Evolutionary conservation across 2,113 vertebrate species (phyloP).

Genomic region (Gyps fulvus): DNA sequence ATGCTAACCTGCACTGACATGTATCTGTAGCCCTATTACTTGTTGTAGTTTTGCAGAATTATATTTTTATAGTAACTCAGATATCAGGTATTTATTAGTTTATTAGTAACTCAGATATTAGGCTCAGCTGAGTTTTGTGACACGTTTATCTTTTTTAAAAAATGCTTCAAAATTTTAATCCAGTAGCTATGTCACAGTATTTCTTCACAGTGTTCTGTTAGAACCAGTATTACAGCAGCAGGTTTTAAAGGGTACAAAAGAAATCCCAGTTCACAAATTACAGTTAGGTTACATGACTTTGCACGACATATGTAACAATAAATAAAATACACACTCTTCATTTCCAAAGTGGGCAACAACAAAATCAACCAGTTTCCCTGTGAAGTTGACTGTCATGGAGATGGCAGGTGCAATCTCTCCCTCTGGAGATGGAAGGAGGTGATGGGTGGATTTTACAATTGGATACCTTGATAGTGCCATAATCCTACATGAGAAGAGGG

Average conservation of each 20-base stretch:
- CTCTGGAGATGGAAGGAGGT: conserved; percentile 76
- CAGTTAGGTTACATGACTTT: neutral
- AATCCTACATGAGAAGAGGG: conserved; percentile 44
- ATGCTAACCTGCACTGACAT: neutral
- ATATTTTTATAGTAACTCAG: neutral
- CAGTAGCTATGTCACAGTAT: neutral
- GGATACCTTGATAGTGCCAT: conserved; percentile 74
- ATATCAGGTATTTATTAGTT: no score
- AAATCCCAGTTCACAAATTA: neutral
- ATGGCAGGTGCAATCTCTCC: conserved; percentile 78
- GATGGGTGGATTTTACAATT: conserved; percentile 72
- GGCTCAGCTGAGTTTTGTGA: neutral
- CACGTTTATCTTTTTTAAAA: neutral
- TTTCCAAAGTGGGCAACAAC: conserved; percentile 78
- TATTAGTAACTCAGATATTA: neutral
- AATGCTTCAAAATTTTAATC: neutral
- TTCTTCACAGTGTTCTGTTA: neutral
- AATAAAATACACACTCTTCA: conserved; percentile 66
- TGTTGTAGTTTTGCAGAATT: neutral
- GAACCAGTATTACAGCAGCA: neutral
- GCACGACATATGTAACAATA: neutral
- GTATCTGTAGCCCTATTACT: neutral
- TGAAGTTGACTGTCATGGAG: conserved; percentile 70
- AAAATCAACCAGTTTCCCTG: conserved; percentile 67
- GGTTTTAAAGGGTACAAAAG: neutral